Conservation (phyloP, 2,888 invertebrate species). For the Proisotoma minuta region DNA sequence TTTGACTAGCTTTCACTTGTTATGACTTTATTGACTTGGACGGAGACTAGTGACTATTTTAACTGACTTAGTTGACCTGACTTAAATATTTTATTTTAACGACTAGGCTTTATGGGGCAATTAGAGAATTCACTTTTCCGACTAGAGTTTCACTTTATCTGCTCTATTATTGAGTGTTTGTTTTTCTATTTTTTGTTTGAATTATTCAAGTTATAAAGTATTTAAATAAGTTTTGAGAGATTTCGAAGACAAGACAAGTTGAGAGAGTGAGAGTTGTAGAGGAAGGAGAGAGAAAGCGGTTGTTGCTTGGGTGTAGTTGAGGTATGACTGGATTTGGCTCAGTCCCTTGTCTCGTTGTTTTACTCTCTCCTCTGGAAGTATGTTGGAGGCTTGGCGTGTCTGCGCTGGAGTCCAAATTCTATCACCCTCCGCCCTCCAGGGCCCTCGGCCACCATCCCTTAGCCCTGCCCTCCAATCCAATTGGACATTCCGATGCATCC, state of each 20-base stretch:
- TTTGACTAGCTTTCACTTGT: background rate
- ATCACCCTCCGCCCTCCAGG: no score
- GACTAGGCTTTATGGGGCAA: background rate
- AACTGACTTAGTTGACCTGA: background rate
- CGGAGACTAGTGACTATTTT: background rate
- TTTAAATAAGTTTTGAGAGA: background rate
- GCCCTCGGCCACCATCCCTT: no score
- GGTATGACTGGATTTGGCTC: slow-evolving; percentile 43
- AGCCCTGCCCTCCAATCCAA: no score
- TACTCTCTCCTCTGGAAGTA: no score
- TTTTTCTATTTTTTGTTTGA: no score
- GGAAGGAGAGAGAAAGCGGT: background rate
- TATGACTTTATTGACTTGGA: background rate
- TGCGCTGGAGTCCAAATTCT: no score
- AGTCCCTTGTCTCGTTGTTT: no score
- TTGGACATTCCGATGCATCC: no score
- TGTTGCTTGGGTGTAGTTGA: slow-evolving; percentile 36
- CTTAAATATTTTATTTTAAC: background rate
- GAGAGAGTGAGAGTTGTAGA: background rate
- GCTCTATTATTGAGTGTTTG: no score
- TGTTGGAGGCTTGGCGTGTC: no score
- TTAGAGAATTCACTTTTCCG: background rate
- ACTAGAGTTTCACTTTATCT: background rate
- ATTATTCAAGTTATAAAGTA: no score
- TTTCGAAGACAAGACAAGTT: background rate